A percentile compares a stretch with the other conserved stretches of the same genome.
phyloP scores from a whole-genome alignment of 92 coral and sea anemone genomes.

The Phymanthus crucifer region DNA sequence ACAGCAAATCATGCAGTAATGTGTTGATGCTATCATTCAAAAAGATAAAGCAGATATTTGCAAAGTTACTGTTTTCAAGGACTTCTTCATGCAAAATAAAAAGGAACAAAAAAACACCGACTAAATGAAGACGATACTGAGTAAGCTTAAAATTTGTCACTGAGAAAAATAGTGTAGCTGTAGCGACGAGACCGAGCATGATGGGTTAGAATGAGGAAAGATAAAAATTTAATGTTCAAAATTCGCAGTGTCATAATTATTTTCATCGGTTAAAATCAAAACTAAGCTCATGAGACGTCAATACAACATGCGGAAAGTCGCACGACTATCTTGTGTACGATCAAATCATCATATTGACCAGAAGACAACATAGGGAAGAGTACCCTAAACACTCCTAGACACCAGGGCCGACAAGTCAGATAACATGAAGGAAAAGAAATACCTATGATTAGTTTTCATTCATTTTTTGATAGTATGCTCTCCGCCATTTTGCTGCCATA shows the following conservation, averaged over 20 bases:
- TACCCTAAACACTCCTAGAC: background rate
- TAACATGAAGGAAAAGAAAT: background rate
- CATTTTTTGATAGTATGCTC: background rate
- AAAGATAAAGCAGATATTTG: background rate
- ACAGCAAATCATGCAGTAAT: background rate
- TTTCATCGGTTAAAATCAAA: too few species aligned
- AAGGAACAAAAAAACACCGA: too few species aligned
- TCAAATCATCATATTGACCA: background rate
- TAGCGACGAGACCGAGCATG: too few species aligned
- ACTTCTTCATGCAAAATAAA: too few species aligned
- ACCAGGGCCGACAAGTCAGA: background rate
- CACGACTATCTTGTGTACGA: background rate
- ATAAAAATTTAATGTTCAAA: too few species aligned
- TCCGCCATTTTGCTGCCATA: constrained; percentile 8
- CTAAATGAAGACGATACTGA: too few species aligned
- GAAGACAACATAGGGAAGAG: background rate
- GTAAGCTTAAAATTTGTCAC: too few species aligned
- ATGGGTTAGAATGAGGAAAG: too few species aligned
- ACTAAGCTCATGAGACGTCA: too few species aligned
- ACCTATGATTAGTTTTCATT: background rate
- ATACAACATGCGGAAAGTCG: too few species aligned
- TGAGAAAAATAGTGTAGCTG: too few species aligned
- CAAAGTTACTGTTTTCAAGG: background rate
- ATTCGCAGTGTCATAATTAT: too few species aligned
- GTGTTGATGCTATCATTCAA: background rate